A percentile compares a stretch with the other conserved stretches of the same genome.
These are phyloP conservation scores for Alviniconcha marisindica DNA, from an alignment of 1,140 invertebrate species.

Conservation along the genomic window DNA sequence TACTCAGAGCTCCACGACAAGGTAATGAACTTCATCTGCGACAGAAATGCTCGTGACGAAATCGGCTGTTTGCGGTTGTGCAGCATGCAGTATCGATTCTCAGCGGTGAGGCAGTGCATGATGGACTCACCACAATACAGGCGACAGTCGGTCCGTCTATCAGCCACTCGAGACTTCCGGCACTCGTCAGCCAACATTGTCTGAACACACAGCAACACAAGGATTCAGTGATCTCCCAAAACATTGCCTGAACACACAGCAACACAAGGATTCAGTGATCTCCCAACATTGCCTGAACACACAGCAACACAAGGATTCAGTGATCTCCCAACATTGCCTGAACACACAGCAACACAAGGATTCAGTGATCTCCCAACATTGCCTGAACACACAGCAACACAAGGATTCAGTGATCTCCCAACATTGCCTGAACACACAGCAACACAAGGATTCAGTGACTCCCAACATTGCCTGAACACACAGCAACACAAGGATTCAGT, in stretches of 20 bases:
- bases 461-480: no score
- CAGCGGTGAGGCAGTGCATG: no score
- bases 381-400: background rate
- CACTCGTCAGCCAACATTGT: constrained; percentile 43
- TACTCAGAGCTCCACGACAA: no score
- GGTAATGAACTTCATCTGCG: no score
- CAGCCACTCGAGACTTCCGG: constrained; percentile 47
- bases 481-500: no score
- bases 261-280: background rate
- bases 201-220: constrained; percentile 19
- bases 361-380: background rate
- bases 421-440: no score
- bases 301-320: background rate
- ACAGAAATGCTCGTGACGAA: no score
- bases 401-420: no score
- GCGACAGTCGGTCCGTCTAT: constrained; percentile 48
- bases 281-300: background rate
- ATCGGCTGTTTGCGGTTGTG: no score
- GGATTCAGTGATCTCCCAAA: background rate
- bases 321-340: background rate
- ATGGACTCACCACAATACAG: constrained; percentile 44
- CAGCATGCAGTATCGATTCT: no score
- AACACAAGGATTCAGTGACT: no score
- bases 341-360: background rate
- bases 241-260: background rate